Conservation (phyloP, 2,888 invertebrate species). For the Andricus quercusramuli region DNA sequence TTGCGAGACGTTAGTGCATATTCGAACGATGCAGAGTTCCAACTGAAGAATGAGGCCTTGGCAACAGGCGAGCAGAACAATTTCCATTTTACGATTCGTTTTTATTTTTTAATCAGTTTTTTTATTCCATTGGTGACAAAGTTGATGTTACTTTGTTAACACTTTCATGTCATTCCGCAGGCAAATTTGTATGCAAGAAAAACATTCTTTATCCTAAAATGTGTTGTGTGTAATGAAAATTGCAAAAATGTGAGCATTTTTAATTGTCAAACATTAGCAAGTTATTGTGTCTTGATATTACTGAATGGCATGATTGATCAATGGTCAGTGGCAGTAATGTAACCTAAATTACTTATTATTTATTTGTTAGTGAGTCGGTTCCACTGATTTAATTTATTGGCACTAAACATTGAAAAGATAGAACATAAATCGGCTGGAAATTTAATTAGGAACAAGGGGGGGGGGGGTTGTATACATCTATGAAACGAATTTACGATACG, state of each 20-base stretch:
- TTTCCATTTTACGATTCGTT: slow-evolving; percentile 28
- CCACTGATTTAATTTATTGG: not conserved
- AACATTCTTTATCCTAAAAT: no score
- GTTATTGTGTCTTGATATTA: not conserved
- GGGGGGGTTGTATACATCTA: not conserved
- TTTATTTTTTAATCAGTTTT: slow-evolving; percentile 25
- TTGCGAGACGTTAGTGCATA: slow-evolving; percentile 4
- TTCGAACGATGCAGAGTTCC: slow-evolving; percentile 23
- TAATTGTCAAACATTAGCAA: no score
- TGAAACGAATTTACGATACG: not conserved
- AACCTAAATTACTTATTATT: not conserved
- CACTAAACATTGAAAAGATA: not conserved
- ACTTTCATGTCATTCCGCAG: not conserved
- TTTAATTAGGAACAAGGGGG: not conserved
- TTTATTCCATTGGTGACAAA: not conserved
- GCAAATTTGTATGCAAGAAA: not conserved
- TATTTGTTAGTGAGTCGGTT: not conserved
- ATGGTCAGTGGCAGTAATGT: not conserved
- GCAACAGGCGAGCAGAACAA: slow-evolving; percentile 46
- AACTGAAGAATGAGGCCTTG: slow-evolving; percentile 44
- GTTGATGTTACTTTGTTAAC: not conserved
- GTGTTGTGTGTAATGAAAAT: no score
- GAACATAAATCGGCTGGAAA: not conserved
- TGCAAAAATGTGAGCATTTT: no score
- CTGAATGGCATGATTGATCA: not conserved